A percentile compares a stretch with the other conserved stretches of the same genome.
phyloP scores from a whole-genome alignment of 2,888 invertebrate species.

The Tetranychus piercei region DNA sequence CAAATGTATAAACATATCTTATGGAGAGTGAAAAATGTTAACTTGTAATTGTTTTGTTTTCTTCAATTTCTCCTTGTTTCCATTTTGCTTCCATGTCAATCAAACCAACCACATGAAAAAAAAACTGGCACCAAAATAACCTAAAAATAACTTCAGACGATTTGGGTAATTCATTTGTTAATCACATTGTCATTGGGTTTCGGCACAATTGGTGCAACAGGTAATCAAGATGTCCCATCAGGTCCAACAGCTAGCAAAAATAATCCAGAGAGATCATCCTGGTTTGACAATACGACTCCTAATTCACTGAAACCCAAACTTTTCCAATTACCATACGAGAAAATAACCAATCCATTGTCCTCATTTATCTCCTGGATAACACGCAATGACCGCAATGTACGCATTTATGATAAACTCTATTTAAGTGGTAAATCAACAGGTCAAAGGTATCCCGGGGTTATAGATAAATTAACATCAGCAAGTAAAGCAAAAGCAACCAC shows the following conservation, averaged over 20 bases:
- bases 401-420: background rate
- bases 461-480: background rate
- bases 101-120: background rate
- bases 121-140: no score
- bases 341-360: slow-evolving; percentile 6
- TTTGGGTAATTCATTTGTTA: background rate
- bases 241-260: no score
- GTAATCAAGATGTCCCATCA: background rate
- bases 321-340: slow-evolving; percentile 4
- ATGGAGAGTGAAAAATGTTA: no score
- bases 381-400: background rate
- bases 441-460: background rate
- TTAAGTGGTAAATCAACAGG: background rate
- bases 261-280: background rate
- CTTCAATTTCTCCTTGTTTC: background rate
- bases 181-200: background rate
- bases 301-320: background rate
- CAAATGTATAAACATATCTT: no score
- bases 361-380: slow-evolving; percentile 7
- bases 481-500: background rate
- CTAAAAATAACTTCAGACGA: background rate
- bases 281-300: background rate
- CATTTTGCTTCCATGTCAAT: background rate
- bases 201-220: background rate
- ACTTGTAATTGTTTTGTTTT: background rate